Evolutionary conservation across 35 echinoderm and acorn worm genomes (phyloP).

Genomic region (Hemicentrotus pulcherrimus): DNA sequence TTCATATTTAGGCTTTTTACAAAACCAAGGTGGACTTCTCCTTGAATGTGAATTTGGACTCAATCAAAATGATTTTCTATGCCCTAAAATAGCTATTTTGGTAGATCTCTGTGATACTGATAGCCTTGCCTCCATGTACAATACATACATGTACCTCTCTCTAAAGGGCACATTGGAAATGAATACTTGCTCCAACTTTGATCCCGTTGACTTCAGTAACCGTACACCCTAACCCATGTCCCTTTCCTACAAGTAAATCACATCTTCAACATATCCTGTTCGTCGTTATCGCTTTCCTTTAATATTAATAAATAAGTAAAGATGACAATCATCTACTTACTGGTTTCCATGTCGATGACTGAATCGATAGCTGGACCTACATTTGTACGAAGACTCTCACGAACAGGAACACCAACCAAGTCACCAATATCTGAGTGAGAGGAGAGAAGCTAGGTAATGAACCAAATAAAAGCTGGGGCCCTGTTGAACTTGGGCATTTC

Average conservation of each 20-base stretch:
- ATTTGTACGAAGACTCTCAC: conserved; percentile 29
- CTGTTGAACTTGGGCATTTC: too few relatives aligned
- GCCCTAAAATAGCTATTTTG: too few relatives aligned
- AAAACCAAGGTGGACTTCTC: too few relatives aligned
- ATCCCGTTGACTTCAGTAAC: too few relatives aligned
- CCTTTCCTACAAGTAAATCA: not conserved
- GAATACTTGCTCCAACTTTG: too few relatives aligned
- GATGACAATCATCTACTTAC: conserved; percentile 52
- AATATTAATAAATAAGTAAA: not conserved
- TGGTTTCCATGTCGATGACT: conserved; percentile 42
- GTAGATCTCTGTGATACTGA: too few relatives aligned
- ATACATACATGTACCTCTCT: too few relatives aligned
- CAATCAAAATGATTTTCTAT: too few relatives aligned
- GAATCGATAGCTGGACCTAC: conserved; percentile 63
- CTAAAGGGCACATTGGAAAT: too few relatives aligned
- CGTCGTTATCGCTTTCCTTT: not conserved
- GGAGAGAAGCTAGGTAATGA: not conserved
- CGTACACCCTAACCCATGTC: not conserved
- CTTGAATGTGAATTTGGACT: too few relatives aligned
- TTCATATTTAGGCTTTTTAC: too few relatives aligned
- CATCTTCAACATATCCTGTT: not conserved
- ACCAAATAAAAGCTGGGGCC: not conserved
- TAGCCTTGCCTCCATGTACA: too few relatives aligned
- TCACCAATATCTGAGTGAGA: conserved; percentile 45
- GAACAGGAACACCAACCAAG: conserved; percentile 64